Percentiles rank a stretch among this genome's conserved stretches.
Conservation (phyloP, 2,888 invertebrate genomes). For the Eupithecia vulgata region DNA sequence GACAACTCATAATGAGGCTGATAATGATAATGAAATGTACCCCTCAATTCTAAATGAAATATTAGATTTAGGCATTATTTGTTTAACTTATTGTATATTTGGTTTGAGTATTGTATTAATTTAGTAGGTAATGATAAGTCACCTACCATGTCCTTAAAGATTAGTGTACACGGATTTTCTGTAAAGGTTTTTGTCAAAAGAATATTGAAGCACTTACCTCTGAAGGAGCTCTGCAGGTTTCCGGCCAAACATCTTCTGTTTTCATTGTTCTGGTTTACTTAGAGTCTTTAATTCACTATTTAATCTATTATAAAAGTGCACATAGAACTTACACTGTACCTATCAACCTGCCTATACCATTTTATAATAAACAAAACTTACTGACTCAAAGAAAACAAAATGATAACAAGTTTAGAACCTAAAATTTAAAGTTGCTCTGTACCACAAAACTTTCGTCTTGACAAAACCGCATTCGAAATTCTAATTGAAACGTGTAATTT, state of each 20-base stretch:
- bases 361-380: background rate
- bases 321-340: background rate
- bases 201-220: slow-evolving; percentile 22
- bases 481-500: background rate
- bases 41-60: background rate
- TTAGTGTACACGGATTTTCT: background rate
- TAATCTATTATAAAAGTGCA: background rate
- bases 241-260: slow-evolving; percentile 22
- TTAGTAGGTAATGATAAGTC: background rate
- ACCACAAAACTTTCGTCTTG: slow-evolving; percentile 55
- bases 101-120: background rate
- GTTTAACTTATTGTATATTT: too few relatives aligned
- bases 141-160: background rate
- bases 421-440: slow-evolving; percentile 10
- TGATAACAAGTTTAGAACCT: slow-evolving; percentile 2
- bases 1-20: too few relatives aligned
- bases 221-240: background rate
- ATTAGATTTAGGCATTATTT: background rate
- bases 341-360: background rate
- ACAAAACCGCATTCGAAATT: slow-evolving; percentile 56
- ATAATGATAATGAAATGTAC: too few relatives aligned
- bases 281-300: slow-evolving; percentile 26
- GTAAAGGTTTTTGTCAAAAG: background rate
- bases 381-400: background rate
- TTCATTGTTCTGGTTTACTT: slow-evolving; percentile 23